Base-by-base conservation (phyloP, 2,797 vertebrate species). In the Anolis apletophallus region DNA sequence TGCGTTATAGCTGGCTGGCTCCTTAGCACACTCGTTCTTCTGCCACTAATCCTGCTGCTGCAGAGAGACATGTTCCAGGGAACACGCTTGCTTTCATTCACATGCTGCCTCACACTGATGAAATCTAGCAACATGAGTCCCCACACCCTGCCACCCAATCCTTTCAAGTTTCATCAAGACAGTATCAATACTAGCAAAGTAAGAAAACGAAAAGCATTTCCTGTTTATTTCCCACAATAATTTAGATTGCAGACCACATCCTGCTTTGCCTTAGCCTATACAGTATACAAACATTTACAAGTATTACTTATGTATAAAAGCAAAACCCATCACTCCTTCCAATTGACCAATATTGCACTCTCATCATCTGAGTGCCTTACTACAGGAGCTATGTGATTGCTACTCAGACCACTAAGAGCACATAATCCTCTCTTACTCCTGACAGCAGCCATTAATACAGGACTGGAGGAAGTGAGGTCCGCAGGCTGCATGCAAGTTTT, bases 141-240 rank as follows among this genome's bases (percentile, higher is more conserved):
- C 23, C 68, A 36, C 73, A 54, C 50, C 50, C 59, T 71, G 57
- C 69, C 34, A 54, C 19, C 19, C 71, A 73, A 26, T 55, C 57
- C 52, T 57, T 84, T 10, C 0, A 0, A 59, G 17, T 3, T 0
- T 1, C 34, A 87, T 71, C 77, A 23, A 86, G 21, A 57, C 26
- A 81, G 83, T 72, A 79, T 40, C 74, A 89, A n/a, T 55, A 17
- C n/a, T 80, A 52, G 23, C 13, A 61, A 75, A 54, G 14, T 4
- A 17, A n/a, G 52, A 3, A 23, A 29, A 26, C 2, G 26, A 32
- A 80, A 77, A 34, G 21, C n/a, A 82, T 82, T 29, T 10, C 17
- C 64, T 16, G 21, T 75, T 83, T 83, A 79, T 78, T 79, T 55
- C 29, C 26, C 21, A 11, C 23, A 79, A 68, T 46, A 12, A 40